These are phyloP conservation scores for Isotomurus palustris DNA, from an alignment of 2,888 invertebrate genomes.

Conservation along the genomic window DNA sequence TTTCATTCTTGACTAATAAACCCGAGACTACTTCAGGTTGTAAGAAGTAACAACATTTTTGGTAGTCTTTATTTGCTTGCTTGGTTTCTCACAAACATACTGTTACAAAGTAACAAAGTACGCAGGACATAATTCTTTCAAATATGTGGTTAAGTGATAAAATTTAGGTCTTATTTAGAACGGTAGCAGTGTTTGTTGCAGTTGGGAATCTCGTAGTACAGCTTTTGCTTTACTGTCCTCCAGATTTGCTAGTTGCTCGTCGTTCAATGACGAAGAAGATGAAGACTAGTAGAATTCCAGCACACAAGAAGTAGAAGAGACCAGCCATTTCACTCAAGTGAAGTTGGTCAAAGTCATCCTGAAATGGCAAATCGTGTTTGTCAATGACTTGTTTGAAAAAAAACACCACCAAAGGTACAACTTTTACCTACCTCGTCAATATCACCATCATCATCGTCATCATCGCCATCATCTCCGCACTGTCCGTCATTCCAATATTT, in stretches of 20 bases:
- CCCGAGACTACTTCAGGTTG: too few relatives aligned
- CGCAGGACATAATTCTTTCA: too few relatives aligned
- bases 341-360: slow-evolving; percentile 40
- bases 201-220: background rate
- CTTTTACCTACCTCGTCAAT: slow-evolving; percentile 19
- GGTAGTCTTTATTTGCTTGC: too few relatives aligned
- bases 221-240: background rate
- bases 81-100: too few relatives aligned
- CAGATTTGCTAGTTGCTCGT: slow-evolving; percentile 3
- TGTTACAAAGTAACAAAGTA: too few relatives aligned
- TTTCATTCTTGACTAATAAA: too few relatives aligned
- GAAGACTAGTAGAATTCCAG: slow-evolving; percentile 22
- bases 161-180: too few relatives aligned
- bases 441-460: slow-evolving; percentile 22
- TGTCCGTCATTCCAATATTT: slow-evolving; percentile 89
- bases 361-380: background rate
- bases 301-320: slow-evolving; percentile 34
- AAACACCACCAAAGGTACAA: background rate
- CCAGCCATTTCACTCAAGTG: slow-evolving; percentile 37
- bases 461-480: slow-evolving; percentile 35
- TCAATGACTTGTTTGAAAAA: too few relatives aligned
- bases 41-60: too few relatives aligned
- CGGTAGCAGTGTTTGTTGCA: background rate
- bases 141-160: too few relatives aligned
- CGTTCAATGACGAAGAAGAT: slow-evolving; percentile 37